Percentiles rank a stretch among this genome's conserved stretches.
These are phyloP conservation scores for Eulemur coronatus DNA, from an alignment of 2,797 vertebrate species.

Conservation along the genomic window DNA sequence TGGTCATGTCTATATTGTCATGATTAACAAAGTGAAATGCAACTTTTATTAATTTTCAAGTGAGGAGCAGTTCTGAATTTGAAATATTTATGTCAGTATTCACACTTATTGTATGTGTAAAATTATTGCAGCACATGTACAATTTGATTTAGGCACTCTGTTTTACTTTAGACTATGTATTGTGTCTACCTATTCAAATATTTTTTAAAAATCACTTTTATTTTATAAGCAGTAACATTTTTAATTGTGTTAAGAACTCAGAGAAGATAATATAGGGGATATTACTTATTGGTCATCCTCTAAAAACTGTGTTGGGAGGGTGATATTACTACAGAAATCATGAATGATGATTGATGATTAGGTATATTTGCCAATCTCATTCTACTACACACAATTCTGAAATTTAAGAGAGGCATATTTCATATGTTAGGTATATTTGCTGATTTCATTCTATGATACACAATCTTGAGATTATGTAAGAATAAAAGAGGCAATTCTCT, in stretches of 20 bases:
- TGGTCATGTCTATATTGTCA: conserved; percentile 47
- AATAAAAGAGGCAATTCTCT: neutral
- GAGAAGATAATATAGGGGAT: neutral
- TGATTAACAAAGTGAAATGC: conserved; percentile 60
- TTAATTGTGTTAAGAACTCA: neutral
- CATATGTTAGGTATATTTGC: neutral
- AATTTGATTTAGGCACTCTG: neutral
- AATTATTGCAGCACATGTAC: conserved; percentile 7
- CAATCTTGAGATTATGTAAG: neutral
- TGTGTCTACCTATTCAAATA: neutral
- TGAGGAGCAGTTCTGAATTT: conserved; percentile 34
- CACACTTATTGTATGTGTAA: neutral
- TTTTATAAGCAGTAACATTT: neutral
- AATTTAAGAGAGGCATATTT: neutral
- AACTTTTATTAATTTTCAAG: conserved; percentile 39
- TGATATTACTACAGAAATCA: neutral
- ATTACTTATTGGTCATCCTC: neutral
- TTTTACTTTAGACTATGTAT: conserved; percentile 42
- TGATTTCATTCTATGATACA: neutral
- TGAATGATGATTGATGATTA: neutral
- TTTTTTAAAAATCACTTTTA: conserved; percentile 24
- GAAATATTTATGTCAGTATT: conserved; percentile 9
- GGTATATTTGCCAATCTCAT: neutral
- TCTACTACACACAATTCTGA: neutral
- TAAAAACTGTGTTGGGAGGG: neutral